Base-by-base conservation (phyloP, 2,113 vertebrate species). In the Pachyramphus minor region DNA sequence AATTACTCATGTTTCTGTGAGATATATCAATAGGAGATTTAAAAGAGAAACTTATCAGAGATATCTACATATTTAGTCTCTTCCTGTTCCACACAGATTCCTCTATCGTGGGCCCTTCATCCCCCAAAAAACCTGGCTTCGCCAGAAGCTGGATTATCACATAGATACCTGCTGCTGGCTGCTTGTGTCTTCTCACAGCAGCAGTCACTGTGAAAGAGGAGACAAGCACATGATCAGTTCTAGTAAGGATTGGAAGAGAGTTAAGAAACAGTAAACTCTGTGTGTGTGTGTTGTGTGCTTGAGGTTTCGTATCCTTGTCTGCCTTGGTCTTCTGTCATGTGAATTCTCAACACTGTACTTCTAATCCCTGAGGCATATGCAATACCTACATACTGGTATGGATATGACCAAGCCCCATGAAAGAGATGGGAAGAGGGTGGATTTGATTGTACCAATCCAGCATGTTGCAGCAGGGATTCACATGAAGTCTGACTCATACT, bases 211-310 rank as follows among this genome's bases (percentile, higher is more conserved):
- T 33, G 49, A 89, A 72, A 84, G 58, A 53, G 9, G 42, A 44
- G 21, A n/a, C 58, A 30, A 93, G 60, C 30, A 77, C 20, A 17
- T 41, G 11, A 47, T 12, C 3, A 3, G 6, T 75, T 78, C 69
- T n/a, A 75, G 20, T 16, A 53, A 56, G 53, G 62, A 73, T 18
- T 49, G 56, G 20, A 39, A 90, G 11, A 49, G 35, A 78, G 18
- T 16, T 41, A 44, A 62, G 22, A 81, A 76, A 53, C 12, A 66
- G 42, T 24, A 28, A 76, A 28, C 13, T 60, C 22, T 50, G 24
- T 3, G 37, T 35, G 6, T 23, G 6, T 22, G 14, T 12, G 37
- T 5, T 1, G 13, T 2, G 0, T 44, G 18, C 14, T 45, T 22
- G 7, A 56, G 4, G 9, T 41, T 73, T 52, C 55, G 27, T 8